phyloP scores from a whole-genome alignment of 2,113 vertebrate genomes.

The Rattus rattus region DNA sequence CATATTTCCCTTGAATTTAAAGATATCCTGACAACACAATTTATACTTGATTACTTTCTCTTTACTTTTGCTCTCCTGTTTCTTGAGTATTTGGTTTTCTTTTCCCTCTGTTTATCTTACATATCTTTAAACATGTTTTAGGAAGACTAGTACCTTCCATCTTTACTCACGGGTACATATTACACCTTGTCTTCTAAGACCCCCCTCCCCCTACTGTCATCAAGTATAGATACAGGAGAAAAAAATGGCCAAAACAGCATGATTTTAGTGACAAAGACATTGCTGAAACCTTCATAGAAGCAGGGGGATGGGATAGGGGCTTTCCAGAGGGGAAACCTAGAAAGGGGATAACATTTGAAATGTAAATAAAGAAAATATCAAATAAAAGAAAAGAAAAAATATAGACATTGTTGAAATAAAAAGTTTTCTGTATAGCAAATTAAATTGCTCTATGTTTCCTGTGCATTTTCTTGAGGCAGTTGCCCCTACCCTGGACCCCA shows the following conservation, averaged over 20 bases:
- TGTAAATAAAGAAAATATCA: no score
- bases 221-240: background rate
- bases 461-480: background rate
- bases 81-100: background rate
- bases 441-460: background rate
- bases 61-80: background rate
- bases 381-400: no score
- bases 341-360: no score
- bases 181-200: background rate
- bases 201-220: background rate
- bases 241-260: background rate
- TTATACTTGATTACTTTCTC: background rate
- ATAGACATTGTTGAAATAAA: background rate
- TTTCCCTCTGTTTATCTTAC: background rate
- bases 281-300: background rate
- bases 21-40: background rate
- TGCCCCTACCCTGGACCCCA: background rate
- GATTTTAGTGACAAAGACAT: background rate
- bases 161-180: background rate
- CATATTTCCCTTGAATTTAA: background rate
- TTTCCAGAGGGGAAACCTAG: no score
- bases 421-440: background rate
- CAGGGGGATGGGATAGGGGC: no score
- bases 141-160: background rate
- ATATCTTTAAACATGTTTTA: constrained; percentile 28